Conservation (phyloP, 2,797 vertebrate genomes). For the Perodicticus potto region DNA sequence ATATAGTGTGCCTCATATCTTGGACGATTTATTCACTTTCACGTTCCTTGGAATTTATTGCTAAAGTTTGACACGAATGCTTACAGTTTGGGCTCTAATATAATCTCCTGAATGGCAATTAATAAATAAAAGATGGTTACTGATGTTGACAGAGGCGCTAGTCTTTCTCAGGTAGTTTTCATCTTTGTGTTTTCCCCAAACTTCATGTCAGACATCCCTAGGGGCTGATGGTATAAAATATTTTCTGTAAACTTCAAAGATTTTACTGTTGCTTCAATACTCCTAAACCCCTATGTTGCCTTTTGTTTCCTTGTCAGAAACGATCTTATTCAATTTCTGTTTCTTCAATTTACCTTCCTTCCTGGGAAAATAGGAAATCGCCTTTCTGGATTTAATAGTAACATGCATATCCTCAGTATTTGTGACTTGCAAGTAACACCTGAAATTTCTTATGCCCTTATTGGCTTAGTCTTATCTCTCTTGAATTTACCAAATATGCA, state of each 20-base stretch:
- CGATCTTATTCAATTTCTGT: conserved; percentile 55
- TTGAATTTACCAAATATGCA: conserved; percentile 17
- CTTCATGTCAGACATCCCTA: conserved; percentile 67
- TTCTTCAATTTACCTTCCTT: conserved; percentile 56
- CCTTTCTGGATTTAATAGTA: conserved; percentile 47
- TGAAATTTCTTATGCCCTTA: conserved; percentile 39
- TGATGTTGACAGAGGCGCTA: conserved; percentile 80
- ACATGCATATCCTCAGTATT: neutral
- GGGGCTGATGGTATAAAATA: conserved; percentile 74
- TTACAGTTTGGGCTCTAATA: conserved; percentile 77
- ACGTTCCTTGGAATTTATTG: conserved; percentile 70
- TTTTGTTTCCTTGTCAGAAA: conserved; percentile 79
- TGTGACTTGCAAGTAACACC: conserved; percentile 55
- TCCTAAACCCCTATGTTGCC: conserved; percentile 28
- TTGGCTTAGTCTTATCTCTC: conserved; percentile 26
- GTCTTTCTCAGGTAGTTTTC: conserved; percentile 78
- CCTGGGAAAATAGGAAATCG: neutral
- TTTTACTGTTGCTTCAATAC: conserved; percentile 72
- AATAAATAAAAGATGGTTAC: conserved; percentile 82
- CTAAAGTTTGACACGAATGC: conserved; percentile 72
- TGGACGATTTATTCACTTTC: conserved; percentile 78
- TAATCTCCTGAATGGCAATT: conserved; percentile 83
- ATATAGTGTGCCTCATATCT: conserved; percentile 1
- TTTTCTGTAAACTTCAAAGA: conserved; percentile 74
- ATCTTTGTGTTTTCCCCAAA: conserved; percentile 50